These are phyloP conservation scores for Xiphophorus maculatus DNA, from an alignment of 2,113 vertebrate genomes.

Conservation along the genomic window DNA sequence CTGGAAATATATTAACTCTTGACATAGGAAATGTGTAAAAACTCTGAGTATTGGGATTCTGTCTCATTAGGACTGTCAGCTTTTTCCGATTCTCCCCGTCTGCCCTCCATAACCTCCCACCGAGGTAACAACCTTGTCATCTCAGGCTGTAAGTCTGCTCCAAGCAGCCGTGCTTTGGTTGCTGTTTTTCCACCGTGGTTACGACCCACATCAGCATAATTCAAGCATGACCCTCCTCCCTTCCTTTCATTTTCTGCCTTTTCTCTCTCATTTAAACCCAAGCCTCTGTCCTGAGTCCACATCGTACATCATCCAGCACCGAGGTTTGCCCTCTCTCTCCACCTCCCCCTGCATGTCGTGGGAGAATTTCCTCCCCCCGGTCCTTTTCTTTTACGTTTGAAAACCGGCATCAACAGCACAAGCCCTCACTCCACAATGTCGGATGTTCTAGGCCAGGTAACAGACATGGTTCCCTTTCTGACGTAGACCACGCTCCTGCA, in stretches of 20 bases:
- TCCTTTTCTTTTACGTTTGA: conserved; percentile 24
- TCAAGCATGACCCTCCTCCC: conserved; percentile 76
- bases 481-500: conserved; percentile 35
- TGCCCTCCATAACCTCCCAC: neutral
- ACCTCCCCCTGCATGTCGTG: conserved; percentile 46
- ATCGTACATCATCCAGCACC: conserved; percentile 79
- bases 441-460: conserved; percentile 31
- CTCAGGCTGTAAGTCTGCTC: conserved; percentile 31
- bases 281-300: conserved; percentile 64
- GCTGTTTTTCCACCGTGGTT: conserved; percentile 52
- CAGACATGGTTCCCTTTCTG: conserved; percentile 23
- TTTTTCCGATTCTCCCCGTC: conserved; percentile 1
- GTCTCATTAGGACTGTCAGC: conserved; percentile 42
- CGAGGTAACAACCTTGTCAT: conserved; percentile 70
- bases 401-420: conserved; percentile 50
- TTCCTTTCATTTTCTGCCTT: conserved; percentile 71
- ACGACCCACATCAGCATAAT: conserved; percentile 80
- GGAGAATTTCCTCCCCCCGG: conserved; percentile 38
- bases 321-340: conserved; percentile 29
- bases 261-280: conserved; percentile 62
- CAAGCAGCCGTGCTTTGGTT: conserved; percentile 38
- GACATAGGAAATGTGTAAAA: neutral
- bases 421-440: conserved; percentile 17
- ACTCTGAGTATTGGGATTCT: neutral
- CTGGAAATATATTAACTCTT: neutral